Evolutionary conservation across 2,113 vertebrate species (phyloP).

Genomic region (Dicrurus megarhynchus): DNA sequence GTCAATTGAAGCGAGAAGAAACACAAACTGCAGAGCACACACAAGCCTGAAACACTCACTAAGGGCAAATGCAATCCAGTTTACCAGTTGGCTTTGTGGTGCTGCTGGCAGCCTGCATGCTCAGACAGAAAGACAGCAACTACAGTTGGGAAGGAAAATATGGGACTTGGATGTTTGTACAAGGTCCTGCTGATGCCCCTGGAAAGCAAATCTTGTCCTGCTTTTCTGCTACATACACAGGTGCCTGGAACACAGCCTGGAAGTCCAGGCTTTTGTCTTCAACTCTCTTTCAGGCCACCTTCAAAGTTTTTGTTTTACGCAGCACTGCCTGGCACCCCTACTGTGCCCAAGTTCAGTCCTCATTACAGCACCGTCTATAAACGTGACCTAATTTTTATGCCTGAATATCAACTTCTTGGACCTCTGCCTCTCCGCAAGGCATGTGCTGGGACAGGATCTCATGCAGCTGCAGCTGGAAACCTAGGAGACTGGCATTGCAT

Average conservation of each 20-base stretch:
- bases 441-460: background rate
- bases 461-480: background rate
- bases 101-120: background rate
- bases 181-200: background rate
- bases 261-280: slow-evolving; percentile 9
- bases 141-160: background rate
- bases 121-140: background rate
- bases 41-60: background rate
- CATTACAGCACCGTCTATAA: slow-evolving; percentile 7
- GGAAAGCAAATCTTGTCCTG: background rate
- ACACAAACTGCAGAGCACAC: background rate
- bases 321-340: slow-evolving; percentile 19
- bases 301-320: slow-evolving; percentile 36
- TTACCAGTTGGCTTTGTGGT: background rate
- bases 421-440: background rate
- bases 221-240: background rate
- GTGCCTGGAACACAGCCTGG: slow-evolving; percentile 27
- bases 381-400: slow-evolving; percentile 15
- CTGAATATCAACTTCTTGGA: slow-evolving; percentile 25
- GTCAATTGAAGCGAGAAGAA: background rate
- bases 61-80: background rate
- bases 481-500: background rate
- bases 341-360: slow-evolving; percentile 33
- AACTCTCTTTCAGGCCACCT: slow-evolving; percentile 2
- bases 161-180: background rate